These are phyloP conservation scores for Branchipolynoe longqiensis DNA, from an alignment of 2,888 invertebrate species.

Conservation along the genomic window DNA sequence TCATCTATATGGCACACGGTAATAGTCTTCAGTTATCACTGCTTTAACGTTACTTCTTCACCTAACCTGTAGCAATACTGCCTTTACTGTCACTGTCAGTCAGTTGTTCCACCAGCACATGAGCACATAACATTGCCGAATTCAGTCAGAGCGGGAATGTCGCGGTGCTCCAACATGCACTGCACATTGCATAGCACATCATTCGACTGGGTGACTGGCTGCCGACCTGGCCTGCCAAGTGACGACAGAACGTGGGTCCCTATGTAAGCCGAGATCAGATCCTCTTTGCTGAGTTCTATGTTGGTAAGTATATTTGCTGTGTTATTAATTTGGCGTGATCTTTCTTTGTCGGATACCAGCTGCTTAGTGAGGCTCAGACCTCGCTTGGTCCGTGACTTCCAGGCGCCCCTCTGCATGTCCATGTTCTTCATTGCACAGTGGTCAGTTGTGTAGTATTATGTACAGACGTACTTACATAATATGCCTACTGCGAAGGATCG, in stretches of 20 bases:
- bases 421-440: background rate
- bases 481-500: background rate
- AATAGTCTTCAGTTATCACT: background rate
- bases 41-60: no score
- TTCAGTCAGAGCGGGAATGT: no score
- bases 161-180: no score
- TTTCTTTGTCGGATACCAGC: no score
- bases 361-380: no score
- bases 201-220: background rate
- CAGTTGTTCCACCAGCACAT: no score
- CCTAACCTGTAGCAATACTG: background rate
- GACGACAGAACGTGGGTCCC: background rate
- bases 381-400: no score
- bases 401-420: no score
- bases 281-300: slow-evolving; percentile 48
- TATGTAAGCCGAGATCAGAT: slow-evolving; percentile 27
- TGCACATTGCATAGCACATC: slow-evolving; percentile 45
- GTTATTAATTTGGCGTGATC: background rate
- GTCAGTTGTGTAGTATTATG: background rate
- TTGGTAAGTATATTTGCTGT: slow-evolving; percentile 11
- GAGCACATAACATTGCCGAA: no score
- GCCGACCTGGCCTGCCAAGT: background rate
- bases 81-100: no score
- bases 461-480: slow-evolving; percentile 6
- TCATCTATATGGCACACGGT: slow-evolving; percentile 17